Evolutionary conservation across 2,888 invertebrate genomes (phyloP), one percentile per base, ranked within the genome.

Genomic region (Papilio elwesi): DNA sequence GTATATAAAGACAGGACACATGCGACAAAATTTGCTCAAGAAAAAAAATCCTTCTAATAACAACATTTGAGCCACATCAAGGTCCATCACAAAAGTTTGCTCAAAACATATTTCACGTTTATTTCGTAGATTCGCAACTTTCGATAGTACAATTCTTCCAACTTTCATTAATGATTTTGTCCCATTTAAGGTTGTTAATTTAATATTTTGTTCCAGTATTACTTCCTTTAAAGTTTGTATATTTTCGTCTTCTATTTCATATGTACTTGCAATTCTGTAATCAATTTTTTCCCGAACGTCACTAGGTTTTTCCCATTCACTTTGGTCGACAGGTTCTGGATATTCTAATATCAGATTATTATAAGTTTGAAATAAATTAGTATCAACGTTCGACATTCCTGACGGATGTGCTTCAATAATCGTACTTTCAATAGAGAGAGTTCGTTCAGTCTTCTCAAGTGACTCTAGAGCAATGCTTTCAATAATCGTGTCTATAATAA

Each of bases 1-100:
- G 79, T 83, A 91, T 66, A 95, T 87, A 79, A 95, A 94, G 0
- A 96, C 96, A 0, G 96, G 96, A 82, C 96, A 96, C 79, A 94
- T 92, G 70, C 94, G 92, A 36, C 95, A 94, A 83, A 96, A 96
- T 77, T 94, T 94, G 82, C 96, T 96, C 26, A 95, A 82, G 75
- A 96, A 94, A 81, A 89, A 95, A 83, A 95, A 95, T 6, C 96
- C 96, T 75, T 88, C 88, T 3, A 87, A 81, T 52, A 96, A 79
- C 59, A 96, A 85, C 69, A 88, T 87, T 79, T 96, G 95, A 7
- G 96, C 95, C 15, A 93, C 87, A 76, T 95, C 94, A 13, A 86
- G 76, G 68, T 90, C 88, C 2, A 96, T 82, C 48, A 94, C 87
- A 79, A 93, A 94, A 6, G 95, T 94, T 82, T 94, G 90, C 83